Percentiles rank a stretch among this genome's conserved stretches.
Conservation (phyloP, 2,113 vertebrate species). For the Trochalopteron elliotii region DNA sequence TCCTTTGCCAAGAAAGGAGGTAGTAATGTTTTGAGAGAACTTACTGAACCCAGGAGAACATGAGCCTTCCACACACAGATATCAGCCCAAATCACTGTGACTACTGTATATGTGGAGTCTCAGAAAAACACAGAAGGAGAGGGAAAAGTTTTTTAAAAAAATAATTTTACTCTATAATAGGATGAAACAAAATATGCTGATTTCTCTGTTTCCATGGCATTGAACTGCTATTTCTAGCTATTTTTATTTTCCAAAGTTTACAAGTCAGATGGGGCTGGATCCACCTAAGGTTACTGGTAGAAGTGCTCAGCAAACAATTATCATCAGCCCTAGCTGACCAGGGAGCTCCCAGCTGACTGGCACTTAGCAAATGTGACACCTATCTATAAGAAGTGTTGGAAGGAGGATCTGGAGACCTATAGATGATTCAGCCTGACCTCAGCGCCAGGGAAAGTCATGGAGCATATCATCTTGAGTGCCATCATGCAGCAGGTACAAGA, state of each 20-base stretch:
- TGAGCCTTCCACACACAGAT: not conserved
- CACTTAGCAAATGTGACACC: not conserved
- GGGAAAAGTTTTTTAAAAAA: not conserved
- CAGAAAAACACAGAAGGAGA: not conserved
- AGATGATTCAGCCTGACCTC: not conserved
- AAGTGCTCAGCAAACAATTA: not conserved
- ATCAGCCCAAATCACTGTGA: not conserved
- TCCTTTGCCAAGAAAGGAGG: not conserved
- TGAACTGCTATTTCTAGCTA: not conserved
- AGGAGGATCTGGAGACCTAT: not conserved
- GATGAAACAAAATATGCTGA: not conserved
- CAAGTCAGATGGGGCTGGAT: not conserved
- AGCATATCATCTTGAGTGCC: not conserved
- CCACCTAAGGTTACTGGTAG: not conserved
- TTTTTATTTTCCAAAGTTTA: not conserved
- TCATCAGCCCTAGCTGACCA: not conserved
- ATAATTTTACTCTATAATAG: not conserved
- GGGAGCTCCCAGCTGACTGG: not conserved
- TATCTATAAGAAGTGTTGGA: not conserved
- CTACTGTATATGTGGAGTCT: not conserved
- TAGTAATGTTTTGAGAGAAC: not conserved
- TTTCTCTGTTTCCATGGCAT: conserved; percentile 16
- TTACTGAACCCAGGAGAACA: not conserved
- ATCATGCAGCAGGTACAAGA: not conserved
- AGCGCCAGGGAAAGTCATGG: not conserved